These are phyloP conservation scores for Malacoctenus gilli DNA, from an alignment of 2,797 vertebrate genomes.

Conservation along the genomic window DNA sequence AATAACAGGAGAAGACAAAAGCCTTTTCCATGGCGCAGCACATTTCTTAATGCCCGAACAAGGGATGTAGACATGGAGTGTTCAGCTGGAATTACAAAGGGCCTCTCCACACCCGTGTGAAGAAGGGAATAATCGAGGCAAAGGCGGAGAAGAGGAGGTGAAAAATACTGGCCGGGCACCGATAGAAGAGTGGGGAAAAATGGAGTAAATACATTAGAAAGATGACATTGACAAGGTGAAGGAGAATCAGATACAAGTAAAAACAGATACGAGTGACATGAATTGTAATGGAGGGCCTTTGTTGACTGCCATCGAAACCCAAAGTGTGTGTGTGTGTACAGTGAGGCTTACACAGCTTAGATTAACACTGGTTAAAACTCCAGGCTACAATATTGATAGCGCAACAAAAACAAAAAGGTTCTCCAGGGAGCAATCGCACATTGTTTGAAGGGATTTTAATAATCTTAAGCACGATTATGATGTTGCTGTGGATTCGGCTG, in stretches of 20 bases:
- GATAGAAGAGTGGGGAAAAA: no score
- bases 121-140: no score
- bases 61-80: not conserved
- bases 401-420: not conserved
- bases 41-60: slow-evolving; percentile 4
- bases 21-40: not conserved
- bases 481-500: slow-evolving; percentile 40
- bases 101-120: not conserved
- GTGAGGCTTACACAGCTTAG: slow-evolving; percentile 24
- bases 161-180: no score
- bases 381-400: slow-evolving; percentile 15
- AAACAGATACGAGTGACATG: no score
- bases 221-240: no score
- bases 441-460: slow-evolving; percentile 55
- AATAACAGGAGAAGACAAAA: slow-evolving; percentile 19
- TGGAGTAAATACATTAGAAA: no score
- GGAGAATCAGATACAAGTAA: no score
- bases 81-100: slow-evolving; percentile 18
- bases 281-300: no score
- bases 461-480: slow-evolving; percentile 54
- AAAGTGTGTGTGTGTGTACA: slow-evolving; percentile 14
- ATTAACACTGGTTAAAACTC: slow-evolving; percentile 25
- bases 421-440: slow-evolving; percentile 20
- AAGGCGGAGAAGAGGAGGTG: not conserved
- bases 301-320: no score